A percentile compares a stretch with the other conserved stretches of the same genome.
These are phyloP conservation scores for Helicoverpa zea DNA, from an alignment of 1,140 invertebrate species.

Conservation along the genomic window DNA sequence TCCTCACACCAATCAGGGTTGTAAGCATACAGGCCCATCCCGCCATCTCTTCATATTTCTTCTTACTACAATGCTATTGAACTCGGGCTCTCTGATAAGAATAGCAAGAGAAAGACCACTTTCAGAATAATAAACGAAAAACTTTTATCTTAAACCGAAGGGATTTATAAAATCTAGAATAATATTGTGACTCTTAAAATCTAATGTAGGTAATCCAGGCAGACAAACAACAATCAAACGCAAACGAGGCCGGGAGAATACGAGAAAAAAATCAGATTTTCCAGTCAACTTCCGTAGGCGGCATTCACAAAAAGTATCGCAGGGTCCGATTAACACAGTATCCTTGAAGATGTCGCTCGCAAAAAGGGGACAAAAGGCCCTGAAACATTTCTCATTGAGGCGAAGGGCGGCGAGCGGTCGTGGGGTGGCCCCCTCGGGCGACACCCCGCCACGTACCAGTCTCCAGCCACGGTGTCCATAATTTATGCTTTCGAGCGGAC, in stretches of 20 bases:
- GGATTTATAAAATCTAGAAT: conserved; percentile 26
- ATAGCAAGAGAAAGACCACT: neutral
- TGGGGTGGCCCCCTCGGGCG: conserved; percentile 58
- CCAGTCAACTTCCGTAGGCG: conserved; percentile 64
- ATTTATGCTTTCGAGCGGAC: conserved; percentile 82
- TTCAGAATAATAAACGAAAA: conserved; percentile 28
- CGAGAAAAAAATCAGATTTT: conserved; percentile 63
- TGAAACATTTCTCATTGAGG: conserved; percentile 82
- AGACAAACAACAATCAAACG: conserved; percentile 59
- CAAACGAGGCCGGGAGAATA: conserved; percentile 51
- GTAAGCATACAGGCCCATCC: too few species aligned
- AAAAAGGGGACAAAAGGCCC: conserved; percentile 82
- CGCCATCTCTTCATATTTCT: too few species aligned
- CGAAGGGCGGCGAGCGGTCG: conserved; percentile 62
- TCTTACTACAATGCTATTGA: neutral
- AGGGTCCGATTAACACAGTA: conserved; percentile 83
- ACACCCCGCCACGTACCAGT: conserved; percentile 68
- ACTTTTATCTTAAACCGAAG: neutral
- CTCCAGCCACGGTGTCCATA: conserved; percentile 79
- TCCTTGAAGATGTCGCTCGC: conserved; percentile 81
- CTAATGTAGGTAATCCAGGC: conserved; percentile 15
- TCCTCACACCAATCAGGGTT: too few species aligned
- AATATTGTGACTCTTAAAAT: conserved; percentile 26
- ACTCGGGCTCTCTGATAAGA: neutral
- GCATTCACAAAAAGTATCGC: conserved; percentile 71